Conservation (phyloP, 1,140 invertebrate genomes). For the Aleiodes sp. region DNA sequence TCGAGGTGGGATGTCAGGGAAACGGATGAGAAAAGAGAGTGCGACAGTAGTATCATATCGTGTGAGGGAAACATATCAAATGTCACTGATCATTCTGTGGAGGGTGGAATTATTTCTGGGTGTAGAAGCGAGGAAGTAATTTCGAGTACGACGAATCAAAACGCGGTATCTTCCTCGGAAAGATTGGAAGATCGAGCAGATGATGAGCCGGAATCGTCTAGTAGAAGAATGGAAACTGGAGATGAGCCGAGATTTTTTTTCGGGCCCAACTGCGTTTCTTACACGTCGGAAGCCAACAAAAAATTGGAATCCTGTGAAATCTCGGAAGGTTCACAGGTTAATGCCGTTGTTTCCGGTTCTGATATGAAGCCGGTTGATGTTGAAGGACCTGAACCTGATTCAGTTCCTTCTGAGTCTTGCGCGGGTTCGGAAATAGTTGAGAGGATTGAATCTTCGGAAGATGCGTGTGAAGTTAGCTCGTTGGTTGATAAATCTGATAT, state of each 20-base stretch:
- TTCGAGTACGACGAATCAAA: constrained; percentile 34
- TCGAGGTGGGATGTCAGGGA: constrained; percentile 67
- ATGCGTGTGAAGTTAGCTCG: too few species aligned
- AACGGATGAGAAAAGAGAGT: constrained; percentile 49
- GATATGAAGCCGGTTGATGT: not conserved
- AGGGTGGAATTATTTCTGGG: constrained; percentile 28
- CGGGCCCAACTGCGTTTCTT: constrained; percentile 63
- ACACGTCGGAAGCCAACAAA: constrained; percentile 31
- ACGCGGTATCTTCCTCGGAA: constrained; percentile 17
- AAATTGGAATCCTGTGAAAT: constrained; percentile 7
- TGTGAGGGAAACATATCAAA: constrained; percentile 58
- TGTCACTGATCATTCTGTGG: not conserved
- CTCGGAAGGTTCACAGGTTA: constrained; percentile 18
- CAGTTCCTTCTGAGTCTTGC: too few species aligned
- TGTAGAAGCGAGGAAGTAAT: constrained; percentile 22
- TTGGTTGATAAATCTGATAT: too few species aligned
- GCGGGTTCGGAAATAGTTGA: too few species aligned
- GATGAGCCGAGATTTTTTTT: constrained; percentile 62
- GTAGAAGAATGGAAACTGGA: not conserved
- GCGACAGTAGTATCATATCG: constrained; percentile 52
- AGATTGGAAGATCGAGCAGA: too few species aligned
- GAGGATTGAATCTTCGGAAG: too few species aligned
- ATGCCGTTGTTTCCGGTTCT: too few species aligned
- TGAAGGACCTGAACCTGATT: not conserved
- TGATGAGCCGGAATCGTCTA: not conserved